Percentiles rank a stretch among this genome's conserved stretches.
Evolutionary conservation across 2,888 invertebrate genomes (phyloP).

Genomic region (Sphecodes monilicornis): DNA sequence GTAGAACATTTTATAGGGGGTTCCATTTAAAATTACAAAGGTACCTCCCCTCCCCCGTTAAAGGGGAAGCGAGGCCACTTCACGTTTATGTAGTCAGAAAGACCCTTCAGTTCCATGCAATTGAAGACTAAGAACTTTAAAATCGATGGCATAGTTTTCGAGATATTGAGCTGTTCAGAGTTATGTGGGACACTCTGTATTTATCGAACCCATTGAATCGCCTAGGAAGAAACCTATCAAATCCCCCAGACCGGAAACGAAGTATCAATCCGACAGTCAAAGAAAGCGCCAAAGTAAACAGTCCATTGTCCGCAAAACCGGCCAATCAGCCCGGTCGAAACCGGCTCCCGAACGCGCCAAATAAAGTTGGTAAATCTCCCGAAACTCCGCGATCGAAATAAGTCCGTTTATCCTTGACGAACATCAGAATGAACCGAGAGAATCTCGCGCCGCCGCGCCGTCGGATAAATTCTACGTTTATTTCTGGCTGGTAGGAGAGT

Average conservation of each 20-base stretch:
- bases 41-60: too few species aligned
- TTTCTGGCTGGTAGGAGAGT: conserved; percentile 36
- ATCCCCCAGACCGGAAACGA: not conserved
- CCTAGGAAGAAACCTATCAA: too few species aligned
- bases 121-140: too few species aligned
- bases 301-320: conserved; percentile 24
- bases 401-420: conserved; percentile 56
- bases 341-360: conserved; percentile 41
- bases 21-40: too few species aligned
- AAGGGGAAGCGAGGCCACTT: too few species aligned
- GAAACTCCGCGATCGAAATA: conserved; percentile 52
- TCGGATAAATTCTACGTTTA: conserved; percentile 37
- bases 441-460: conserved; percentile 33
- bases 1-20: too few species aligned
- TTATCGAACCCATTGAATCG: too few species aligned
- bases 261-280: not conserved
- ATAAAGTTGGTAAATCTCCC: conserved; percentile 53
- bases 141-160: too few species aligned
- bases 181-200: too few species aligned
- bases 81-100: too few species aligned
- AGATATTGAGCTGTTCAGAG: too few species aligned
- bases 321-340: conserved; percentile 21
- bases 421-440: conserved; percentile 52
- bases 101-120: too few species aligned
- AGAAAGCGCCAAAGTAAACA: not conserved